Conservation (phyloP, 2,113 vertebrate genomes). For the Mesocricetus auratus region DNA sequence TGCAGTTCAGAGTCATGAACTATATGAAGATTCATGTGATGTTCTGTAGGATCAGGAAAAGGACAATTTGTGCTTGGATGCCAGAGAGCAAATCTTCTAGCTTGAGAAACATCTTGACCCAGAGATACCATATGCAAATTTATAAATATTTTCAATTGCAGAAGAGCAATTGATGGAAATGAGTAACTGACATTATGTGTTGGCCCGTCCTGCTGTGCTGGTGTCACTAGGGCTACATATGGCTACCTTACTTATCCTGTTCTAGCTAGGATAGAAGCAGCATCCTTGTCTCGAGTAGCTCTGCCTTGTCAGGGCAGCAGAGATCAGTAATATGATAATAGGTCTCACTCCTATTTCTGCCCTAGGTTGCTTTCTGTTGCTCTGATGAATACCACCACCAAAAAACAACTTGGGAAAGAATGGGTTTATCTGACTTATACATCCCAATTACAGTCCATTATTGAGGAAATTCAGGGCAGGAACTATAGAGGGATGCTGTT, state of each 20-base stretch:
- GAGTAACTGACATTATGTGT: conserved; percentile 70
- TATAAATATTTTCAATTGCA: neutral
- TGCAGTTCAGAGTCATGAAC: neutral
- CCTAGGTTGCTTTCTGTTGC: neutral
- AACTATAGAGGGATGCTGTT: neutral
- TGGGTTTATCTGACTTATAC: neutral
- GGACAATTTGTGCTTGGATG: neutral
- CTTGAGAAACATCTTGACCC: neutral
- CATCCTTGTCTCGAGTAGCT: neutral
- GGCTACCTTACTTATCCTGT: neutral
- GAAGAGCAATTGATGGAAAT: neutral
- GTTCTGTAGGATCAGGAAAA: neutral
- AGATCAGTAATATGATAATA: neutral
- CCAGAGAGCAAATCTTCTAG: neutral
- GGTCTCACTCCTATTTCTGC: neutral
- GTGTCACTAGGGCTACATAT: no score
- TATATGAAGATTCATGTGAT: neutral
- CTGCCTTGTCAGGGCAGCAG: no score
- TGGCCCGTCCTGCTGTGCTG: fast-evolving
- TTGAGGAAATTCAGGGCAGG: no score
- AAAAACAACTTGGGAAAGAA: neutral
- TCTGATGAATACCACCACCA: neutral
- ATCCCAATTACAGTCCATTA: neutral
- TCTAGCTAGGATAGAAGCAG: neutral
- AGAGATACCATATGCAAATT: neutral